Conservation (phyloP, 2,888 invertebrate species). For the Ypsolopha sequella region DNA sequence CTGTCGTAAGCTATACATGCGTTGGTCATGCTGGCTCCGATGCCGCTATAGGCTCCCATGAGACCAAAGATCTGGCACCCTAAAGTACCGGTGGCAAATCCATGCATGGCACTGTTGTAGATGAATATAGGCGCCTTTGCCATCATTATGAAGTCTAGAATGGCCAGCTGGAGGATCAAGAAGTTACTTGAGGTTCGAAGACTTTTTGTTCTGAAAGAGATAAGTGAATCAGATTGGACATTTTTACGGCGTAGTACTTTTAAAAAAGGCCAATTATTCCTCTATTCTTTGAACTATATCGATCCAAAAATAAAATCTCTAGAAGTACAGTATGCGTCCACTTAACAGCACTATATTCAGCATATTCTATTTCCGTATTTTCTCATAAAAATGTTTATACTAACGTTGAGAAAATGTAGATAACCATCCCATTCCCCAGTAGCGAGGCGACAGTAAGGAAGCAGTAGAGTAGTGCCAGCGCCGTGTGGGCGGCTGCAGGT, state of each 20-base stretch:
- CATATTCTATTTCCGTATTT: too few relatives aligned
- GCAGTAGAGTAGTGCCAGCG: slow-evolving; percentile 81
- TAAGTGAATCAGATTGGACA: background rate
- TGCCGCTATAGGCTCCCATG: slow-evolving; percentile 84
- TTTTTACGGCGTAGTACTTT: too few relatives aligned
- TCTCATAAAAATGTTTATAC: too few relatives aligned
- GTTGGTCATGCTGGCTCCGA: slow-evolving; percentile 84
- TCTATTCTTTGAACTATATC: too few relatives aligned
- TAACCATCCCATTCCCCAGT: slow-evolving; percentile 86
- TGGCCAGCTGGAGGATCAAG: slow-evolving; percentile 84
- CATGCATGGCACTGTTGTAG: slow-evolving; percentile 84
- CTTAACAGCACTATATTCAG: too few relatives aligned
- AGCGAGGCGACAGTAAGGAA: slow-evolving; percentile 80
- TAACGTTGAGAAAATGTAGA: slow-evolving; percentile 87
- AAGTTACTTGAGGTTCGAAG: slow-evolving; percentile 86
- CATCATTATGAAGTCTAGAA: slow-evolving; percentile 92
- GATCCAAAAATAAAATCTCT: too few relatives aligned
- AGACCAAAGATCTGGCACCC: slow-evolving; percentile 84
- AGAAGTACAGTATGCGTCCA: too few relatives aligned
- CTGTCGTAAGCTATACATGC: slow-evolving; percentile 88
- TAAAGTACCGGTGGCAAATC: slow-evolving; percentile 79
- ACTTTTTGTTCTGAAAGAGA: slow-evolving; percentile 72
- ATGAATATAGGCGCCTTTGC: slow-evolving; percentile 87
- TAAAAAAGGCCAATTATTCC: too few relatives aligned
- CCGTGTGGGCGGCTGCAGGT: slow-evolving; percentile 83